phyloP scores from a whole-genome alignment of 2,797 vertebrate genomes.

The Malurus leucopterus region DNA sequence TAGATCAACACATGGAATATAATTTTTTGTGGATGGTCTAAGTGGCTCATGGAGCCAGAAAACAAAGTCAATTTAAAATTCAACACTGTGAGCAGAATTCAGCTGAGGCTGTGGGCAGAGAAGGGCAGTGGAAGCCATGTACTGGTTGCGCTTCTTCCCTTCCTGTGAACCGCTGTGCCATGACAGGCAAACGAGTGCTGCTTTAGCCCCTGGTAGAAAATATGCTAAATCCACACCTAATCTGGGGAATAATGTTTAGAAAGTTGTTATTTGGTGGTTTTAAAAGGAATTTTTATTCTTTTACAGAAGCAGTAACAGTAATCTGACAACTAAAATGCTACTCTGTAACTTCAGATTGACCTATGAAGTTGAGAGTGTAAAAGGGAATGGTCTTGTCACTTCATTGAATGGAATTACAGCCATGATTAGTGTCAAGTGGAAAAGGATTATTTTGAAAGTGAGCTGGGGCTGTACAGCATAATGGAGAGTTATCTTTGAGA shows the following conservation, averaged over 20 bases:
- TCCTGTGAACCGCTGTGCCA: background rate
- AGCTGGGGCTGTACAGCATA: slow-evolving; percentile 73
- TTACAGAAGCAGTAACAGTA: background rate
- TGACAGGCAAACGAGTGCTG: background rate
- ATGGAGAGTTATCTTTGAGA: slow-evolving; percentile 63
- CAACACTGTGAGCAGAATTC: background rate
- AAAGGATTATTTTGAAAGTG: slow-evolving; percentile 72
- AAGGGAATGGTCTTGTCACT: background rate
- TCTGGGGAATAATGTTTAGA: background rate
- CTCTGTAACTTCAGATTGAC: background rate
- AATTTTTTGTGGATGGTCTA: background rate
- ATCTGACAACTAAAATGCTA: background rate
- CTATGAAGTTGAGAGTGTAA: background rate
- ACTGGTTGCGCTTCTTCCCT: background rate
- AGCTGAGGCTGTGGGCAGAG: background rate
- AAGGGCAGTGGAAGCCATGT: background rate
- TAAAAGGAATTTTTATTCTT: background rate
- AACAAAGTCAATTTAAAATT: background rate
- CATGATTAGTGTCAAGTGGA: slow-evolving; percentile 62
- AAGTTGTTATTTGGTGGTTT: background rate
- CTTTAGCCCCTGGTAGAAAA: background rate
- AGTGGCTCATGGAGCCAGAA: background rate
- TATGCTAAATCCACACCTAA: background rate
- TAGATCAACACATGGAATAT: background rate
- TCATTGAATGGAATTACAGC: slow-evolving; percentile 68